Base-by-base conservation (phyloP, 2,888 invertebrate species). In the Bhutanitis thaidina region DNA sequence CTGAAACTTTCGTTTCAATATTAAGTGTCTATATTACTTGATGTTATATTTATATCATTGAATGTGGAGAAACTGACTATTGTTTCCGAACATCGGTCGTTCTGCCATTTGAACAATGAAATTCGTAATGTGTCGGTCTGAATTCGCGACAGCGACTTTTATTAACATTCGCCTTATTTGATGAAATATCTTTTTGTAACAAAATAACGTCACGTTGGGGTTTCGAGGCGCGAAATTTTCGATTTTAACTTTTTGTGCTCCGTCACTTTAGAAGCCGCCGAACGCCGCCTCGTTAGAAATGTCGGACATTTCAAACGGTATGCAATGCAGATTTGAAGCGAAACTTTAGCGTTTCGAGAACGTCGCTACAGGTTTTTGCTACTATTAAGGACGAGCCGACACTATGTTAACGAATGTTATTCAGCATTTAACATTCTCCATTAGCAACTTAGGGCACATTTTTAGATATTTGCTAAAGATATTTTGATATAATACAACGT, bases 161-260 rank as follows among this genome's bases (percentile, higher is more conserved):
- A 79, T 76, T 77, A 78, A 79, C 79, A 79, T 78, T 76, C 76
- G 69, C 69, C 72, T 73, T 77, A 70, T 70, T 71, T 71, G 72
- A 74, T 69, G 61, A 36, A 39, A 39, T 54, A 49, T 3, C 50
- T 57, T 53, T 55, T 55, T 53, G 47, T 39, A 35, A 37, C 40
- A 35, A 36, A 46, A 51, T 56, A 56, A 55, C 55, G 49, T 57
- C 49, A 56, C 50, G 49, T 35, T 12, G 40, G 12, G 38, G 44
- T 53, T 43, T 52, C 46, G 48, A 53, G 54, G 55, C 54, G 57
- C 55, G 54, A 57, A 57, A 54, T 60, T 61, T 56, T 37, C 52
- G 38, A 52, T 52, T 34, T 47, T 15, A 38, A 38, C 46, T 52
- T 52, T 52, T 52, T 52, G 34, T 30, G 36, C 32, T 29, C 30